Evolutionary conservation across 2,888 invertebrate genomes (phyloP).

Genomic region (Andrena dorsata): DNA sequence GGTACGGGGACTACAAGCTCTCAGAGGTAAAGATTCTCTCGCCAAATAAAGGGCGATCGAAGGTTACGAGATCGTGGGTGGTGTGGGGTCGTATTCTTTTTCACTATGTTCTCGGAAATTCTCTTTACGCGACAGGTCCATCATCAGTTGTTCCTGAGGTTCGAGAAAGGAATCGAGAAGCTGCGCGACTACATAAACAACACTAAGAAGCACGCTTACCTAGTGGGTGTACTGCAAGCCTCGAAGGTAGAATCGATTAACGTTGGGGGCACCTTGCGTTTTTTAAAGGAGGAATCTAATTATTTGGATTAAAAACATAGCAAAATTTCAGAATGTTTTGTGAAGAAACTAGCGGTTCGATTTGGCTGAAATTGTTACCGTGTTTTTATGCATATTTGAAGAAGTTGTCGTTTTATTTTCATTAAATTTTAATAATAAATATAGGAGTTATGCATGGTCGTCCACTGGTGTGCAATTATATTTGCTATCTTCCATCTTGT

Average conservation of each 20-base stretch:
- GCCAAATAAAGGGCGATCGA: neutral
- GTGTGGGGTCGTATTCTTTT: neutral
- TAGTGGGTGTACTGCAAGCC: constrained; percentile 73
- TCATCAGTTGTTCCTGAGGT: constrained; percentile 71
- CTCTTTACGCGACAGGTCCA: constrained; percentile 66
- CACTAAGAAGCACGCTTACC: constrained; percentile 68
- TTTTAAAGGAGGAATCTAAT: too few species aligned
- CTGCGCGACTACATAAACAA: constrained; percentile 69
- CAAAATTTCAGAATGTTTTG: too few species aligned
- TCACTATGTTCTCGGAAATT: neutral
- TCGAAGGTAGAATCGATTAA: constrained; percentile 68
- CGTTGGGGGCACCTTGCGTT: neutral
- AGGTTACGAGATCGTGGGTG: neutral
- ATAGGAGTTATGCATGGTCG: too few species aligned
- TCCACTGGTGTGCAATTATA: too few species aligned
- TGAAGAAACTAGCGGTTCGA: too few species aligned
- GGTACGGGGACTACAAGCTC: constrained; percentile 81
- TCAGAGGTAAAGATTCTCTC: constrained; percentile 75
- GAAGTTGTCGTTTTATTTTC: too few species aligned
- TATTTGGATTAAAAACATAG: too few species aligned
- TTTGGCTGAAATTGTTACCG: too few species aligned
- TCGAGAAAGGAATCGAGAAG: constrained; percentile 73
- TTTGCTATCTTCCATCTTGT: too few species aligned
- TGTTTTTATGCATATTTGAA: too few species aligned
- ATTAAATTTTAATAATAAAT: too few species aligned